Evolutionary conservation across 2,113 vertebrate species (phyloP), one percentile per base, ranked within the genome.

Genomic region (Falco punctatus): DNA sequence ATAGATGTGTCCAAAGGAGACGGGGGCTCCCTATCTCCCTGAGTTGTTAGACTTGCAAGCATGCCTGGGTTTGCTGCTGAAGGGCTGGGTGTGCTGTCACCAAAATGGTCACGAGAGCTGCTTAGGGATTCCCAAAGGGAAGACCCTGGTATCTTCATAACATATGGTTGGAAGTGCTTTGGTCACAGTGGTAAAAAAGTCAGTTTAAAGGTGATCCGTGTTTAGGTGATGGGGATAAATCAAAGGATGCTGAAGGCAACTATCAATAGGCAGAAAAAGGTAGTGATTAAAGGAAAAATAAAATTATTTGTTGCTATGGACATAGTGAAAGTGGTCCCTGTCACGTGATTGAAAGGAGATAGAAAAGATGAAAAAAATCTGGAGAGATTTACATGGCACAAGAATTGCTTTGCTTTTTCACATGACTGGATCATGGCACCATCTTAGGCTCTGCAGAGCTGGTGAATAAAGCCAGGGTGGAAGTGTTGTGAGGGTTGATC

Each of bases 371-470:
- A 13, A 27, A 46, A 62, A 77, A 17, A 2, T 8, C 52, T 42
- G 78, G 32, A 70, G 62, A 52, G 8, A 5, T 73, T 77, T 80
- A n/a, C 15, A 3, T n/a, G 64, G 35, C 24, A 17, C 17, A 40
- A 20, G 57, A 64, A 64, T 38, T 30, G 20, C 27, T 94, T 65
- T 42, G 52, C 24, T 75, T 92, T 89, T 35, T 24, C 27, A 10
- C 0, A 0, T 67, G 19, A 2, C n/a, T 67, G 65, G 20, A 13
- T 55, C 38, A 4, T 5, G 51, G 69, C 57, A 15, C n/a, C 9
- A 8, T 69, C n/a, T 74, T 27, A 4, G 57, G 38, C 51, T 78
- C 38, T 26, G 5, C 0, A 1, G 69, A 74, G 65, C 40, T 0
- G 0, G 8, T n/a, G 54, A 61, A 13, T 24, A 65, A 95, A 72